phyloP scores from a whole-genome alignment of 2,888 invertebrate genomes.

The Megalurothrips usitatus region DNA sequence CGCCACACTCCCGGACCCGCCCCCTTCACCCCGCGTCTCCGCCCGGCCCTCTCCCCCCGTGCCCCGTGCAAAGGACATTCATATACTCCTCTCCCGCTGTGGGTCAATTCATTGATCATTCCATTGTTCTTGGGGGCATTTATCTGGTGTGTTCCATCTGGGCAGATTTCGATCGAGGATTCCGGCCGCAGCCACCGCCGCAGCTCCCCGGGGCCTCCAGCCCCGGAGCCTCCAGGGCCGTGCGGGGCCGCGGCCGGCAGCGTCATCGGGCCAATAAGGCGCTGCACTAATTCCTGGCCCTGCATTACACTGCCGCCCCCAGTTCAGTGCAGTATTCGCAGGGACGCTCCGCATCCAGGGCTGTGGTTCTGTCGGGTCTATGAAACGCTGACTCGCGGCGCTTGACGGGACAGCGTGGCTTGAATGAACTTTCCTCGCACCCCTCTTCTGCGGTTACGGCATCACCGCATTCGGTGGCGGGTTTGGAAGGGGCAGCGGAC shows the following conservation, averaged over 20 bases:
- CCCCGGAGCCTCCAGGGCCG: neutral
- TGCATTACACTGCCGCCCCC: neutral
- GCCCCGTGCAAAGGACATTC: conserved; percentile 10
- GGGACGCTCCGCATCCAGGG: no score
- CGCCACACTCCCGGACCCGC: neutral
- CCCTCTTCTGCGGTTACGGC: no score
- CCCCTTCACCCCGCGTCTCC: neutral
- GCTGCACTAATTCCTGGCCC: neutral
- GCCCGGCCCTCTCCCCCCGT: neutral
- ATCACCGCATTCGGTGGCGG: no score
- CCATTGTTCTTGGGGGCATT: conserved; percentile 17
- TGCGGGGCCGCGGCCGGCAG: neutral
- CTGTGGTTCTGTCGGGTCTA: no score
- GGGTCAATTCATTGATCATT: conserved; percentile 26
- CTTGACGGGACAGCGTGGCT: no score
- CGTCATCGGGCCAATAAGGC: neutral
- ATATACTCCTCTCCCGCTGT: conserved; percentile 16
- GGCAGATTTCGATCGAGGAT: neutral
- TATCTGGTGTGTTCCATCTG: conserved; percentile 24
- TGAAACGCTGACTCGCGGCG: no score
- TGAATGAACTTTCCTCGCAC: no score
- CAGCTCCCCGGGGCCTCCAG: neutral
- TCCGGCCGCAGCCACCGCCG: neutral
- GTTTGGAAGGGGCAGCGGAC: no score
- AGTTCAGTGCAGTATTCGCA: neutral